Evolutionary conservation across 2,888 invertebrate species (phyloP).

Genomic region (Andrena flavipes): DNA sequence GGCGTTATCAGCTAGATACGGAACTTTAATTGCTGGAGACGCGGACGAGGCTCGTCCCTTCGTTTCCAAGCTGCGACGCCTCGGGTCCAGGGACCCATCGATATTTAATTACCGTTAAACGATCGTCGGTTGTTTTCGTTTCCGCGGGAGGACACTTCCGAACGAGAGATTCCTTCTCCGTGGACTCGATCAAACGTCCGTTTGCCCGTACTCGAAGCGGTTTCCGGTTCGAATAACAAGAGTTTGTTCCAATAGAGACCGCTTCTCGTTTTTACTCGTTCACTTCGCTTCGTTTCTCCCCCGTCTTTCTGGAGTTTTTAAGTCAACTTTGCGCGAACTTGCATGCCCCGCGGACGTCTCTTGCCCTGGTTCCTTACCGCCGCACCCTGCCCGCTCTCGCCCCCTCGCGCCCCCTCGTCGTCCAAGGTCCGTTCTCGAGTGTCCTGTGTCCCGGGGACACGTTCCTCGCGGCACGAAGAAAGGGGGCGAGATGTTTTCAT

Average conservation of each 20-base stretch:
- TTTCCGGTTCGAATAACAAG: constrained; percentile 50
- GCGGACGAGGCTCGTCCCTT: background rate
- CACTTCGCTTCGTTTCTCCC: constrained; percentile 13
- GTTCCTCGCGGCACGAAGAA: constrained; percentile 24
- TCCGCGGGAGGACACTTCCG: background rate
- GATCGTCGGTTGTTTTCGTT: background rate
- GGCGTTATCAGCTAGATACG: constrained; percentile 39
- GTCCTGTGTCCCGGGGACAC: constrained; percentile 48
- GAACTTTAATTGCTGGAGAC: constrained; percentile 53
- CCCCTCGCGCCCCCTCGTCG: constrained; percentile 11
- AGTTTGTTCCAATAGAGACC: constrained; percentile 31
- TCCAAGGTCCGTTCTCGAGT: constrained; percentile 42
- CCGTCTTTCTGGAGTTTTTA: constrained; percentile 54
- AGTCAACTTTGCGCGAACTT: constrained; percentile 66
- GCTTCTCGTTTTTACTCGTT: constrained; percentile 8
- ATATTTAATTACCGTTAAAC: constrained; percentile 20
- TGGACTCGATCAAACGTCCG: constrained; percentile 51
- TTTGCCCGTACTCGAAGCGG: constrained; percentile 35
- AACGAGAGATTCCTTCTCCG: background rate
- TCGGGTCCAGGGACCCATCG: too few species aligned
- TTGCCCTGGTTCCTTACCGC: constrained; percentile 53
- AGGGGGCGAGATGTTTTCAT: constrained; percentile 61
- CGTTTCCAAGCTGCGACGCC: background rate
- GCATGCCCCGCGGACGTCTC: constrained; percentile 60
- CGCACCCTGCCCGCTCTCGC: constrained; percentile 17